Percentiles rank a stretch among this genome's conserved stretches.
Evolutionary conservation across 2,888 invertebrate genomes (phyloP).

Genomic region (Drosophila mimetica): DNA sequence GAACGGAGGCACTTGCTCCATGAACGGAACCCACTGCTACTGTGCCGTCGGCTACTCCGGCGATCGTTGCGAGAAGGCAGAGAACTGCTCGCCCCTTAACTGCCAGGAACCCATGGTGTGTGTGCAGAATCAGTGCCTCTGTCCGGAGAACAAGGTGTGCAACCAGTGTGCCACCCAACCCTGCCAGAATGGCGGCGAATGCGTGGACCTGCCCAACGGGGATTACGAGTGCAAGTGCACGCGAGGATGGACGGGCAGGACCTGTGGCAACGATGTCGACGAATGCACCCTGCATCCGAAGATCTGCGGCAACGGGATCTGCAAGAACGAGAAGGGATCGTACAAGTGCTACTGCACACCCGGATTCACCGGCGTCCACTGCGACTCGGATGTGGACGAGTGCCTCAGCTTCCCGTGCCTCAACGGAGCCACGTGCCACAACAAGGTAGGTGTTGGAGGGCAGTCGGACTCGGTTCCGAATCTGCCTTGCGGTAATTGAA

Average conservation of each 20-base stretch:
- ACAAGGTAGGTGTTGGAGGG: constrained; percentile 85
- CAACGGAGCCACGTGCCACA: constrained; percentile 92
- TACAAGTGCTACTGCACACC: constrained; percentile 94
- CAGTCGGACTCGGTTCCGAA: constrained; percentile 9
- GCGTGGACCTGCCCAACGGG: constrained; percentile 86
- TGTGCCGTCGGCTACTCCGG: constrained; percentile 83
- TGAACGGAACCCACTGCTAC: constrained; percentile 83
- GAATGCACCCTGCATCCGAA: constrained; percentile 86
- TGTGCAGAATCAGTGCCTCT: constrained; percentile 82
- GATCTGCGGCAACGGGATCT: constrained; percentile 93
- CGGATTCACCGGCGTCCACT: constrained; percentile 94
- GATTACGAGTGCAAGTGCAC: constrained; percentile 87
- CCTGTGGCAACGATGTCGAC: constrained; percentile 89
- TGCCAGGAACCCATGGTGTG: constrained; percentile 84
- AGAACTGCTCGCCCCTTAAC: constrained; percentile 79
- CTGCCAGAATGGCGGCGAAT: constrained; percentile 88
- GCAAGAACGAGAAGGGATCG: constrained; percentile 90
- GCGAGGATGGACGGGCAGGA: constrained; percentile 86
- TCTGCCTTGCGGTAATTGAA: constrained; percentile 7
- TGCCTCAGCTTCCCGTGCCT: constrained; percentile 93
- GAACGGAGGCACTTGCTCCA: constrained; percentile 84
- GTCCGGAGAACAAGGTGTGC: constrained; percentile 84
- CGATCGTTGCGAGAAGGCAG: constrained; percentile 82
- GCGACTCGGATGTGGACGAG: constrained; percentile 94
- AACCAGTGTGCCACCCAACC: constrained; percentile 86